Conservation (phyloP, 2,113 vertebrate species). For the Xenopus tropicalis region UCB_Xtro_10.0 CM004450.2:66909001-66909500, state of each 20-base stretch:
- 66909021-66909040: neutral
- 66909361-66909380: no score
- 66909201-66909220: constrained; percentile 14
- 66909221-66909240: constrained; percentile 16
- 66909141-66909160: constrained; percentile 16
- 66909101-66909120: constrained; percentile 13
- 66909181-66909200: constrained; percentile 8
- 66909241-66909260: constrained; percentile 27
- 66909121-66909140: constrained; percentile 9
- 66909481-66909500: no score
- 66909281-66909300: constrained; percentile 18
- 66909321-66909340: constrained; percentile 1
- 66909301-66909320: constrained; percentile 7
- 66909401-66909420: no score
- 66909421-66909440: no score
- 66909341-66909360: neutral
- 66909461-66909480: no score
- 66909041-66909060: constrained; percentile 11
- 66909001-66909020: constrained; percentile 20
- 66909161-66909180: constrained; percentile 23
- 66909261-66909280: neutral
- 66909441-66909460: no score
- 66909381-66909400: no score
- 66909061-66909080: constrained; percentile 1
- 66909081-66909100: constrained; percentile 13